Base-by-base conservation (phyloP, 2,888 invertebrate genomes). In the Drosophila tripunctata region DNA sequence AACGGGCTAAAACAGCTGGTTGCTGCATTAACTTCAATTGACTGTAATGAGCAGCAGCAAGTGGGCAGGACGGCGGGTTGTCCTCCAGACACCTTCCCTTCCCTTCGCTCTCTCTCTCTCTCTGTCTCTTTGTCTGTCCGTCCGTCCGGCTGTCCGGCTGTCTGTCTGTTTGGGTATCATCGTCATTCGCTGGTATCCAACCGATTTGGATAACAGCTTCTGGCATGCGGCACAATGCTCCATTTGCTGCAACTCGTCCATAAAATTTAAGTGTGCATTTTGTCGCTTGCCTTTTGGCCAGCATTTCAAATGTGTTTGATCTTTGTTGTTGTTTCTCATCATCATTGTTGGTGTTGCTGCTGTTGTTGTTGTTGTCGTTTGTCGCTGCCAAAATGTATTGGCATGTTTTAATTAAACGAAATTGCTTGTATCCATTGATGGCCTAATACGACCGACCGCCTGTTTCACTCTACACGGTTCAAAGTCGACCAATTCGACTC, bases 341-440 rank as follows among this genome's bases (percentile, higher is more conserved):
- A 27, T 10, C 27, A 27, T 27, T 10, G 4, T 27, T 12, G 17
- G 31, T 45, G 8, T 6, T 27, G 19, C 12, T 41, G 36, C 33
- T 35, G 52, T 17, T 60, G 52, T 17, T 38, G 7, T 1, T 31
- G 36, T 3, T 27, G n/a, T 27, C 41, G 41, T 6, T 38, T 64
- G 61, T 21, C 67, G 57, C 47, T 71, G 60, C 63, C 68, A 75
- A 71, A 79, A 68, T 81, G 86, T 74, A 78, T 79, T 76, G 83
- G 80, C 86, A 76, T 80, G 87, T 86, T 80, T 80, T 80, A 80
- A 80, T 86, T 80, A 80, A 80, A 83, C 87, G 80, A 80, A 86
- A 86, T 86, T 80, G 81, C 87, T 80, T 79, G 80, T 79, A 76
- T 86, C 77, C 80, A 86, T 74, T 79, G 80, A 76, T 83, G 77